These are phyloP conservation scores for Heterotilapia buettikoferi DNA, from an alignment of 2,113 vertebrate species.

Conservation along the genomic window DNA sequence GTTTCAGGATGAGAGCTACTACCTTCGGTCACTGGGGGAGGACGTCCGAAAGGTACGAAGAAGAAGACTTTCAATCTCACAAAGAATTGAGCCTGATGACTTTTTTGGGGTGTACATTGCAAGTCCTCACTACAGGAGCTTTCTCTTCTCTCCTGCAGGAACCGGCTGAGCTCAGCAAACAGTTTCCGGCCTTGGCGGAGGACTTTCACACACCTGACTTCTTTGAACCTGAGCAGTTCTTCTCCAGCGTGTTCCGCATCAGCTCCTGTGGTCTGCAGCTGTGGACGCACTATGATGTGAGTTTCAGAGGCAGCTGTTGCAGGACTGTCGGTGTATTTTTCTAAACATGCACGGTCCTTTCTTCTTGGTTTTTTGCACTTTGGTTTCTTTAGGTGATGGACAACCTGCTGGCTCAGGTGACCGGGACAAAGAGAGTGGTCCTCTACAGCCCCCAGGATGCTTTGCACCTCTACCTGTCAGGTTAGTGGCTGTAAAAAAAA, in stretches of 20 bases:
- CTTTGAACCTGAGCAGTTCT: slow-evolving; percentile 87
- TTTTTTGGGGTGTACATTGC: not conserved
- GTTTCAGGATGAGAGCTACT: slow-evolving; percentile 89
- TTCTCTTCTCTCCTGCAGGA: slow-evolving; percentile 72
- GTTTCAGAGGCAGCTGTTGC: slow-evolving; percentile 1
- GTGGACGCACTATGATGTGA: slow-evolving; percentile 97
- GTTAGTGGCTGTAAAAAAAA: slow-evolving; percentile 45
- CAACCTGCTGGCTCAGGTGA: slow-evolving; percentile 95
- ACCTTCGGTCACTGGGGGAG: slow-evolving; percentile 90
- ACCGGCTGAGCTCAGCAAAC: slow-evolving; percentile 86
- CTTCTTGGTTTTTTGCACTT: not conserved
- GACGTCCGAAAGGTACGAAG: slow-evolving; percentile 83
- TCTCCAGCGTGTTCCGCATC: slow-evolving; percentile 95
- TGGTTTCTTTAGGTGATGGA: slow-evolving; percentile 85
- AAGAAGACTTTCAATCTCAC: not conserved
- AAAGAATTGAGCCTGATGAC: not conserved
- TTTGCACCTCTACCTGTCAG: slow-evolving; percentile 87
- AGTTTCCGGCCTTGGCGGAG: slow-evolving; percentile 84
- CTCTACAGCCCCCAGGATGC: slow-evolving; percentile 89
- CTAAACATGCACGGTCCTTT: not conserved
- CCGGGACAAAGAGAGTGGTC: slow-evolving; percentile 83
- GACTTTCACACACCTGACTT: slow-evolving; percentile 85
- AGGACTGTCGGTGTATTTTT: not conserved
- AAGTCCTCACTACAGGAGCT: accelerated
- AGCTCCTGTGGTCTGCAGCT: slow-evolving; percentile 91